Base-by-base conservation (phyloP, 2,797 vertebrate species). In the Zenarchopterus dispar region DNA sequence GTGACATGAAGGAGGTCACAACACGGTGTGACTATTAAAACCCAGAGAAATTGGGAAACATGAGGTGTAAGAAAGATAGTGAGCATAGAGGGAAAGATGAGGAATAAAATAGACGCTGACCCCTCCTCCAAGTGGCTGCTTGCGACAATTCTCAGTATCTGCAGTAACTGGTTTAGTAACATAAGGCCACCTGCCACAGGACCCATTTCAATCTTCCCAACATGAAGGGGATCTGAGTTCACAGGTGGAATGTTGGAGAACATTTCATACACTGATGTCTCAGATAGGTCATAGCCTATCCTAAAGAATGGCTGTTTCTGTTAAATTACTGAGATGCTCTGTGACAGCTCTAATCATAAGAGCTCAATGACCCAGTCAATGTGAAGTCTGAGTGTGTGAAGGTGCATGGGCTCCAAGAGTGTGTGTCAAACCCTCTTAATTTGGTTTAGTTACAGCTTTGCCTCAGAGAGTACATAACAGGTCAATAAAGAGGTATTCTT, bases 61-160 rank as follows among this genome's bases (percentile, higher is more conserved):
- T 43, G 61, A 63, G 24, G 55, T 28, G 67, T 9, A 16, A 51
- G 52, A 56, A 28, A 72, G 54, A 67, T 39, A 68, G 55, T 36
- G 67, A 56, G 44, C 2, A 56, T 21, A 4, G 54, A 45, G 48
- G 33, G 43, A 57, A 66, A 59, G 48, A 65, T 43, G 49, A 55
- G 60, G 73, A 65, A 62, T 56, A 81, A 77, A 80, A 84, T 60
- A 52, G 64, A 62, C 45, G 60, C 33, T 62, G 77, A 81, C 78
- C 76, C 78, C 70, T 70, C 56, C 69, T 87, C 75, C 50, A 39
- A 79, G 63, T 18, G 64, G 52, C 71, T 73, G 65, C 42, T 53
- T 70, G n/a, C 0, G 68, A 59, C 71, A 84, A 75, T 86, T 69
- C 87, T 86, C 84, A 80, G 75, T 66, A 55, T 17, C 76, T 61